phyloP scores from a whole-genome alignment of 2,113 vertebrate species.

The Bujurquina vittata region DNA sequence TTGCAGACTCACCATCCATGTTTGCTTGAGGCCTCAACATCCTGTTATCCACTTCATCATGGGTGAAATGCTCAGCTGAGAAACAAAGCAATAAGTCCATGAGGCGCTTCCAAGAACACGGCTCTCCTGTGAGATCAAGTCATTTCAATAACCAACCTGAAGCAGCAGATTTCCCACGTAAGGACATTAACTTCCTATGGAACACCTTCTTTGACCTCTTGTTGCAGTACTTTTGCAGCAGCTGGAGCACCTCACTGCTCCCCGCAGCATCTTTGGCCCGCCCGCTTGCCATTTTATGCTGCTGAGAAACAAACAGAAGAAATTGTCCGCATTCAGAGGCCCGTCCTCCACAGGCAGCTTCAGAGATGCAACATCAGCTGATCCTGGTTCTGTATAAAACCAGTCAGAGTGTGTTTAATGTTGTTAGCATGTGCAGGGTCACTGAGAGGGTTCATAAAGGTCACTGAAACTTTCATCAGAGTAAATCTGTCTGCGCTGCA shows the following conservation, averaged over 20 bases:
- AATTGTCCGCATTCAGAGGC: too few relatives aligned
- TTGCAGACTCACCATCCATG: neutral
- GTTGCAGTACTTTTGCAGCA: neutral
- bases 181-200: rapidly evolving
- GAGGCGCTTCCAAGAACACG: neutral
- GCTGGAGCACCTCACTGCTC: neutral
- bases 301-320: neutral
- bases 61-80: neutral
- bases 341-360: too few relatives aligned
- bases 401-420: too few relatives aligned
- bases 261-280: neutral
- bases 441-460: too few relatives aligned
- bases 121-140: neutral
- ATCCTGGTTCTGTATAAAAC: too few relatives aligned
- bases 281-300: neutral
- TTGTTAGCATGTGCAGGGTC: too few relatives aligned
- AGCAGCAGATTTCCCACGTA: rapidly evolving
- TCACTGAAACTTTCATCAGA: too few relatives aligned
- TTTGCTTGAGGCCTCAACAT: neutral
- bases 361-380: too few relatives aligned
- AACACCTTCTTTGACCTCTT: neutral
- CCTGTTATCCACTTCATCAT: neutral
- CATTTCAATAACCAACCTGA: neutral
- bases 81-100: neutral
- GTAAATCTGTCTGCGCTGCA: too few relatives aligned